A percentile compares a stretch with the other conserved stretches of the same genome.
phyloP scores from a whole-genome alignment of 1,140 invertebrate species.

The Tenebrio molitor region DNA sequence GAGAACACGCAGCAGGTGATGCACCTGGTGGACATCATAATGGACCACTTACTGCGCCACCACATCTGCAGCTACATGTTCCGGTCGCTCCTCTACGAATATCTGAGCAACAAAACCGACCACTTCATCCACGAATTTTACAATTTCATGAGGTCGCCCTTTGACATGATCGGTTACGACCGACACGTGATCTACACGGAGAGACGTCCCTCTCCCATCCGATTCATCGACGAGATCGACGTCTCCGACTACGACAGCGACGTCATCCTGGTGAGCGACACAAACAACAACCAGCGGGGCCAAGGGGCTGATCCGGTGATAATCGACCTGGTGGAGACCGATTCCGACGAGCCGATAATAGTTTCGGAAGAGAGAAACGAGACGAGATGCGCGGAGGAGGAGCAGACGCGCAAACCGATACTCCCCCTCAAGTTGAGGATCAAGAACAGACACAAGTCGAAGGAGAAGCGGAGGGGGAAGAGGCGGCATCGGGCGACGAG shows the following conservation, averaged over 20 bases:
- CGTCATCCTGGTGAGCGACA: slow-evolving; percentile 42
- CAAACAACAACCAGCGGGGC: slow-evolving; percentile 36
- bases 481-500: slow-evolving; percentile 43
- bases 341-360: slow-evolving; percentile 58
- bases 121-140: slow-evolving; percentile 94
- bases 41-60: slow-evolving; percentile 76
- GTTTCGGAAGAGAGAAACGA: slow-evolving; percentile 40
- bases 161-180: slow-evolving; percentile 86
- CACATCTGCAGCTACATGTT: slow-evolving; percentile 84
- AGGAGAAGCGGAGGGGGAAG: slow-evolving; percentile 50
- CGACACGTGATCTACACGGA: slow-evolving; percentile 67
- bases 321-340: slow-evolving; percentile 57
- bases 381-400: neutral
- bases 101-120: slow-evolving; percentile 74
- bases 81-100: slow-evolving; percentile 71
- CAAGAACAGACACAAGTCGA: slow-evolving; percentile 55
- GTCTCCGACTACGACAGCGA: slow-evolving; percentile 50
- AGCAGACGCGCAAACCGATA: slow-evolving; percentile 45
- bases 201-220: slow-evolving; percentile 14
- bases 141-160: slow-evolving; percentile 87
- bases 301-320: slow-evolving; percentile 53
- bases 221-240: slow-evolving; percentile 31
- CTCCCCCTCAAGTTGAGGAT: slow-evolving; percentile 59
- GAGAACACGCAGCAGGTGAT: slow-evolving; percentile 73
- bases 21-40: slow-evolving; percentile 78